phyloP scores from a whole-genome alignment of 2,113 vertebrate species.

The Melanocharis versteri region DNA sequence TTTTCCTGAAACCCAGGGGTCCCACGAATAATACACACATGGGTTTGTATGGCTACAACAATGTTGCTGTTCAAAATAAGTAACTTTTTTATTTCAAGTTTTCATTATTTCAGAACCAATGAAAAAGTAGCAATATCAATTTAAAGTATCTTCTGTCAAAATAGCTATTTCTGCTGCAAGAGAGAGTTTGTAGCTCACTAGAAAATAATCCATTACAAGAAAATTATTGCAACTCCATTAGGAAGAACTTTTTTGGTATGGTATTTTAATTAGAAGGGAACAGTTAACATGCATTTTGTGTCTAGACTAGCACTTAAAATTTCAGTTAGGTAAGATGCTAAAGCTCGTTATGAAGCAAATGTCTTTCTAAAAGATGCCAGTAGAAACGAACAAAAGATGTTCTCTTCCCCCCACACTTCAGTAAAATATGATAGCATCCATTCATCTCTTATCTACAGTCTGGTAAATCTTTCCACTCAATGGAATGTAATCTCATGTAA shows the following conservation, averaged over 20 bases:
- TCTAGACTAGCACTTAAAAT: background rate
- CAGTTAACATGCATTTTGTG: background rate
- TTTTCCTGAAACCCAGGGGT: background rate
- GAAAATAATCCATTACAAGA: background rate
- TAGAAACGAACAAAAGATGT: background rate
- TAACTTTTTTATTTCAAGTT: background rate
- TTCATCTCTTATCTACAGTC: background rate
- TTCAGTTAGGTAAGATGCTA: background rate
- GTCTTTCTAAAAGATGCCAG: background rate
- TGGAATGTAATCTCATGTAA: background rate
- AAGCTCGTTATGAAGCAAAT: background rate
- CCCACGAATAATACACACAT: background rate
- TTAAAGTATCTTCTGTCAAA: background rate
- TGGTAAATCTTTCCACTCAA: background rate
- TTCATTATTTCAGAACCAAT: background rate
- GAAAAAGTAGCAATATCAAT: background rate
- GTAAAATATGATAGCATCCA: background rate
- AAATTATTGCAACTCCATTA: background rate
- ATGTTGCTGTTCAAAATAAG: background rate
- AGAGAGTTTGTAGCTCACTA: background rate
- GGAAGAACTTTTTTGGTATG: background rate
- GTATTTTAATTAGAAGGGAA: background rate
- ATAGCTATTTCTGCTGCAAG: background rate
- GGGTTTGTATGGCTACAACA: background rate
- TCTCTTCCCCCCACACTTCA: background rate